Conservation (phyloP, 2,797 vertebrate genomes). For the Lepilemur ruficaudatus region DNA sequence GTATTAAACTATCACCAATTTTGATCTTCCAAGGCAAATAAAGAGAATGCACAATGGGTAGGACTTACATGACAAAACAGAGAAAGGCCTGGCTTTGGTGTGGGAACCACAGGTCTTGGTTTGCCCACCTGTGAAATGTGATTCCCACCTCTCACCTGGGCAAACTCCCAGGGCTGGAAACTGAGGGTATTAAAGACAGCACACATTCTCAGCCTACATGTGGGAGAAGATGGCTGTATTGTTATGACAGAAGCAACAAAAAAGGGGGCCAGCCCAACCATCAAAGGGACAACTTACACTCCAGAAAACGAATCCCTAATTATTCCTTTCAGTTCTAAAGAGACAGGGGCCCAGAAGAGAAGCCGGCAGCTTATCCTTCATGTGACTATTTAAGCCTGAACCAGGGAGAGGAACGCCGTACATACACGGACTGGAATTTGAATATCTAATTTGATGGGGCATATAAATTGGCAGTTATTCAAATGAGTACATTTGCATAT, state of each 20-base stretch:
- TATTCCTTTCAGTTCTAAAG: conserved; percentile 1
- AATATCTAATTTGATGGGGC: conserved; percentile 70
- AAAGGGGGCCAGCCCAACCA: background rate
- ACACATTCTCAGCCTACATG: background rate
- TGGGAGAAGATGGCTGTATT: background rate
- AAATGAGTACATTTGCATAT: conserved; percentile 73
- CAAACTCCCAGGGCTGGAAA: background rate
- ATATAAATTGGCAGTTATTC: conserved; percentile 71
- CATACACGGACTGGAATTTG: conserved; percentile 28
- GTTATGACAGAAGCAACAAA: background rate
- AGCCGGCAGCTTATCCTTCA: conserved; percentile 29
- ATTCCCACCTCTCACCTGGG: background rate
- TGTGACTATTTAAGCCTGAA: conserved; percentile 25
- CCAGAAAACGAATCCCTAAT: conserved; percentile 44
- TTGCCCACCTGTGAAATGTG: background rate
- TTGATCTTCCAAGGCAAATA: background rate
- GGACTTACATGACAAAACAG: no score
- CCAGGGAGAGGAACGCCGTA: conserved; percentile 42
- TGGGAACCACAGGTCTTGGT: background rate
- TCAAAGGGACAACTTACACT: background rate
- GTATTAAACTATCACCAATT: background rate
- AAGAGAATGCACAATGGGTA: background rate
- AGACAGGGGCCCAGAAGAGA: conserved; percentile 29
- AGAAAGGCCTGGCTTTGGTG: background rate
- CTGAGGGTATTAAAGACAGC: background rate